A percentile compares a stretch with the other conserved stretches of the same genome.
Conservation (phyloP, 2,888 invertebrate genomes). For the Drosophila stalkeri region DNA sequence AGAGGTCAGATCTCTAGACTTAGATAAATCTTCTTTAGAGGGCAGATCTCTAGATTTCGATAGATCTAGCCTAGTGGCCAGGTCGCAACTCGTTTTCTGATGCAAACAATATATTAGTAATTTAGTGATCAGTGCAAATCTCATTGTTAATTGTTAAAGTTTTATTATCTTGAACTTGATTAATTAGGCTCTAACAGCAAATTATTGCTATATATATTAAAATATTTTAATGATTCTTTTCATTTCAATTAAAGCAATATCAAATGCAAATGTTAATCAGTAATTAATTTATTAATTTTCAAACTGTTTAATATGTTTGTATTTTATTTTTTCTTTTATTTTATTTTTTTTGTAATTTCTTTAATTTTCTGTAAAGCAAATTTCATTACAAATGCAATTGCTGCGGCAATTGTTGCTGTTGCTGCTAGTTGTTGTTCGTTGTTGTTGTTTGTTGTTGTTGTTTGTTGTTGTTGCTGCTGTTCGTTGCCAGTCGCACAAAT, state of each 20-base stretch:
- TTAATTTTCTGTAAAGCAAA: constrained; percentile 21
- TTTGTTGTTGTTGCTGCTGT: neutral
- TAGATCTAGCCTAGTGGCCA: no score
- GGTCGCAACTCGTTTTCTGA: no score
- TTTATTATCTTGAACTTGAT: no score
- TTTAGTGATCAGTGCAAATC: no score
- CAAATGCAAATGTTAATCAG: neutral
- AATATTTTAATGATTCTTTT: neutral
- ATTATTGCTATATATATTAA: neutral
- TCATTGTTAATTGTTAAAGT: no score
- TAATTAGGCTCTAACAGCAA: no score
- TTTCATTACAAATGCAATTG: constrained; percentile 34
- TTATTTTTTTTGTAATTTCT: neutral
- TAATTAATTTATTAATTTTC: neutral
- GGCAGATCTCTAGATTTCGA: no score
- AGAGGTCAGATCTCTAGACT: no score
- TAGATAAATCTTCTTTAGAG: no score
- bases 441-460: constrained; percentile 17
- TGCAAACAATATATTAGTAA: no score
- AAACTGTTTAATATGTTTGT: neutral
- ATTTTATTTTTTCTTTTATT: neutral
- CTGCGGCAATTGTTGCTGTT: constrained; percentile 5
- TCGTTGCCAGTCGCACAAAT: constrained; percentile 26
- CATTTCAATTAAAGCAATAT: neutral
- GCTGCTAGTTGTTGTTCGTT: constrained; percentile 21